Conservation (phyloP, 1,140 invertebrate species). For the Steinernema khuongi region DNA sequence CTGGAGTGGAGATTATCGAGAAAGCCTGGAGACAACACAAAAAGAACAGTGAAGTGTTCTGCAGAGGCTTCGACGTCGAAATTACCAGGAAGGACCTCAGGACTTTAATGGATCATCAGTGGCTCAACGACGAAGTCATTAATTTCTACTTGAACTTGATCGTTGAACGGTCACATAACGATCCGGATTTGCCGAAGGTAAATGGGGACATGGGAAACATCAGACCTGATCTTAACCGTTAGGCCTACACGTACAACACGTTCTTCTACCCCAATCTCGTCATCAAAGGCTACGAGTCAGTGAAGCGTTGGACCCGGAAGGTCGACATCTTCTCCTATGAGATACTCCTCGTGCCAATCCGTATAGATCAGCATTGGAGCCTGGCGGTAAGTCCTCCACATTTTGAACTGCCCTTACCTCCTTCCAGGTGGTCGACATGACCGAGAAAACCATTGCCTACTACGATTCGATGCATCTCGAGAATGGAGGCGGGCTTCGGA, state of each 20-base stretch:
- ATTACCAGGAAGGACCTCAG: slow-evolving; percentile 67
- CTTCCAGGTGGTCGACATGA: slow-evolving; percentile 74
- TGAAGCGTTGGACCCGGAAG: slow-evolving; percentile 81
- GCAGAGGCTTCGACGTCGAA: no score
- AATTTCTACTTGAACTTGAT: slow-evolving; percentile 85
- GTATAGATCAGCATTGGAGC: slow-evolving; percentile 92
- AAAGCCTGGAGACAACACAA: no score
- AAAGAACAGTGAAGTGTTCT: no score
- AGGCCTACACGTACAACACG: slow-evolving; percentile 80
- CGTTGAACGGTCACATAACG: slow-evolving; percentile 68
- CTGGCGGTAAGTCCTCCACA: slow-evolving; percentile 72
- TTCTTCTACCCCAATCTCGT: slow-evolving; percentile 86
- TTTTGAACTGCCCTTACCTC: no score
- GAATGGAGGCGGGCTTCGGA: slow-evolving; percentile 70
- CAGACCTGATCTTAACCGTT: slow-evolving; percentile 63
- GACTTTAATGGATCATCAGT: slow-evolving; percentile 75
- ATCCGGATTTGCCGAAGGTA: slow-evolving; percentile 46
- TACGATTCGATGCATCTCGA: slow-evolving; percentile 84
- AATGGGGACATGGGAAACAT: not conserved
- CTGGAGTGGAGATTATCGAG: no score
- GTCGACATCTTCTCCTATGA: slow-evolving; percentile 80
- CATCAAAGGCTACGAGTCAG: slow-evolving; percentile 68
- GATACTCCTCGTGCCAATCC: slow-evolving; percentile 79
- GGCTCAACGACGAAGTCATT: slow-evolving; percentile 94
- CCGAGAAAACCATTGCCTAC: slow-evolving; percentile 72